Evolutionary conservation across 37 sponge, comb jelly and placozoan species (phyloP), one percentile per base, ranked within the genome.

Genomic region (Crambe crambe): DNA sequence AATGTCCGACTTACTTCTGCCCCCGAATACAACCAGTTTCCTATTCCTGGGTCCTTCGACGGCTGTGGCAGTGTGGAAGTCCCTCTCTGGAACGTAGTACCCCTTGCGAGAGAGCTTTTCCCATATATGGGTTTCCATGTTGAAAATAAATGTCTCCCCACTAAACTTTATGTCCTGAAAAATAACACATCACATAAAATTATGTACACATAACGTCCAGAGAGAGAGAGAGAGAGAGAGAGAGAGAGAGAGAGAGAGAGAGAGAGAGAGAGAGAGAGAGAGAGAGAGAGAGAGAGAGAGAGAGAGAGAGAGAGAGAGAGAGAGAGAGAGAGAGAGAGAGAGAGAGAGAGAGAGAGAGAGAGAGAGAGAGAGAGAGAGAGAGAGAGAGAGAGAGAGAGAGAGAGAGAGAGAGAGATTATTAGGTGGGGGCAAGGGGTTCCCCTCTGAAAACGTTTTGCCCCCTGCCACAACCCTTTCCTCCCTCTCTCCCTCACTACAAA

Each of bases 31-130:
- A 37, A 83, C 58, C 20, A 90, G 32, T 71, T 73, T 73, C 12
- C 72, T 75, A 27, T 73, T 62, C 35, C 10, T 65, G 35, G 34
- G 10, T 15, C 36, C 66, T 6, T 35, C 30, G 26, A 85, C 77
- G 63, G 76, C 78, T 17, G 78, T 77, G 22, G 86, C 86, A 8
- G 82, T 82, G 68, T 90, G 91, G 40, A 90, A 90, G 58, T 90
- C 91, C 70, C 91, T 80, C 68, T 90, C 82, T n/a, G 67, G 70
- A 27, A 85, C 72, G 10, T 37, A 35, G 31, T 51, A 59, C 17
- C 91, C 91, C 30, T 43, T 78, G 38, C 44, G 43, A 22, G 72
- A 66, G 37, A 78, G 62, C 25, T 78, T 59, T 41, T 31, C 40
- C 89, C 89, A 89, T 2, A 56, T 68, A 58, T 69, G 80, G 3